phyloP scores from a whole-genome alignment of 2,888 invertebrate genomes.

The Hermaeophaga mercurialis region DNA sequence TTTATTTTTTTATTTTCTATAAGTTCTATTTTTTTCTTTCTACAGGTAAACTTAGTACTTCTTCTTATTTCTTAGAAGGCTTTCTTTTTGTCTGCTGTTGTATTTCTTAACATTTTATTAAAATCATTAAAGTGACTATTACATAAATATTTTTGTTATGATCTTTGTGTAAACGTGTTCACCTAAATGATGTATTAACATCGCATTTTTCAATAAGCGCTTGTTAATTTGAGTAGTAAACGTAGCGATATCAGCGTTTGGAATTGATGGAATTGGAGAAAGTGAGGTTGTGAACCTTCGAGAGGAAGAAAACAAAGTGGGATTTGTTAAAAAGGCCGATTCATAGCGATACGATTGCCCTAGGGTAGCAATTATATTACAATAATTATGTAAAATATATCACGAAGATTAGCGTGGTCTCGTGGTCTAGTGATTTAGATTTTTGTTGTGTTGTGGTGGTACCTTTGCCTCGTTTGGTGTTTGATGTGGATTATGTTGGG shows the following conservation, averaged over 20 bases:
- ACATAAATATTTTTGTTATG: no score
- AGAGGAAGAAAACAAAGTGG: conserved; percentile 36
- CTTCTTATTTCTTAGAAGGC: no score
- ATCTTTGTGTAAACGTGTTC: conserved; percentile 9
- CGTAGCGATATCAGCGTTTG: conserved; percentile 2
- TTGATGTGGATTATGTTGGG: conserved; percentile 1
- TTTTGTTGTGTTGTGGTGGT: conserved; percentile 14
- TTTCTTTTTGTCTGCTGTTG: no score
- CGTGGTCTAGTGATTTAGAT: conserved; percentile 36
- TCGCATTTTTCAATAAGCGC: background rate
- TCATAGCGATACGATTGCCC: conserved; percentile 27
- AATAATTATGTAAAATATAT: conserved; percentile 43
- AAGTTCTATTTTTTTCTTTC: no score
- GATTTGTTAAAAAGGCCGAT: conserved; percentile 35
- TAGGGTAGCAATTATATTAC: conserved; percentile 41
- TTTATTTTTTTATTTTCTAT: no score
- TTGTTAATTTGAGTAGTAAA: conserved; percentile 5
- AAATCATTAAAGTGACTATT: no score
- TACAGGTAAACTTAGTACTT: no score
- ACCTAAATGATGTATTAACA: conserved; percentile 10
- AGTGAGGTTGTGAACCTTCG: conserved; percentile 28
- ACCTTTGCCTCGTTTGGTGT: conserved; percentile 1
- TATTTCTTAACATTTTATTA: no score
- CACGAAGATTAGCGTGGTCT: conserved; percentile 33
- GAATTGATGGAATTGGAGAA: conserved; percentile 17